phyloP scores from a whole-genome alignment of 2,888 invertebrate genomes.

The Epicampocera succincta region DNA sequence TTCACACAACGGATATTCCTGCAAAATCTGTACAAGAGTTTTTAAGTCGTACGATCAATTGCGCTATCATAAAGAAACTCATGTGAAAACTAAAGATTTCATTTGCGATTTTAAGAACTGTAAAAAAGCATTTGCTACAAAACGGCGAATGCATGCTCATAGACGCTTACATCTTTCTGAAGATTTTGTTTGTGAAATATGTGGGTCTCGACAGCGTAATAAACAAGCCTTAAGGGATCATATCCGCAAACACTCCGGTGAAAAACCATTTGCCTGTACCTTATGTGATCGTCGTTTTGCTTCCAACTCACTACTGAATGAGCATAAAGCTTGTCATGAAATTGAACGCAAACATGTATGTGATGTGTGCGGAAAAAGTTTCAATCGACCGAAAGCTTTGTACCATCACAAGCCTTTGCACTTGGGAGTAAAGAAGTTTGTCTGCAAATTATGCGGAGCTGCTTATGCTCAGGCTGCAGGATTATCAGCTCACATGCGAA shows the following conservation, averaged over 20 bases:
- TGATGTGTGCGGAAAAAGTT: slow-evolving; percentile 73
- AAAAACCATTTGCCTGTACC: slow-evolving; percentile 74
- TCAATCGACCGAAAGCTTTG: slow-evolving; percentile 74
- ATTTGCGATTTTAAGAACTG: slow-evolving; percentile 74
- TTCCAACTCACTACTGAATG: slow-evolving; percentile 65
- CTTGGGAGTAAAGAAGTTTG: slow-evolving; percentile 74
- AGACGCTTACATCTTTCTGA: slow-evolving; percentile 48
- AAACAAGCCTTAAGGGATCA: slow-evolving; percentile 76
- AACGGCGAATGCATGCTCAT: slow-evolving; percentile 73
- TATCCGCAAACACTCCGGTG: slow-evolving; percentile 77
- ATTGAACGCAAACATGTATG: slow-evolving; percentile 71
- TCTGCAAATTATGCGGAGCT: slow-evolving; percentile 73
- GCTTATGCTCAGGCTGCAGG: slow-evolving; percentile 76
- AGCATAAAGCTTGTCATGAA: slow-evolving; percentile 71
- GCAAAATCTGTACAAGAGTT: slow-evolving; percentile 38
- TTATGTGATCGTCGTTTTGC: slow-evolving; percentile 68
- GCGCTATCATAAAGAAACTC: slow-evolving; percentile 36
- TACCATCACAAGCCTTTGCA: slow-evolving; percentile 75
- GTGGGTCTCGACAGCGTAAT: slow-evolving; percentile 70
- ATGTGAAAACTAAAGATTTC: slow-evolving; percentile 61
- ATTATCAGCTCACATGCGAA: slow-evolving; percentile 73
- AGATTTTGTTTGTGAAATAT: slow-evolving; percentile 69
- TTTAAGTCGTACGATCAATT: slow-evolving; percentile 23
- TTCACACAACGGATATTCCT: slow-evolving; percentile 43
- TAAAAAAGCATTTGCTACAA: slow-evolving; percentile 75